phyloP scores from a whole-genome alignment of 2,797 vertebrate species.

The Phoxinus dragarum region DNA sequence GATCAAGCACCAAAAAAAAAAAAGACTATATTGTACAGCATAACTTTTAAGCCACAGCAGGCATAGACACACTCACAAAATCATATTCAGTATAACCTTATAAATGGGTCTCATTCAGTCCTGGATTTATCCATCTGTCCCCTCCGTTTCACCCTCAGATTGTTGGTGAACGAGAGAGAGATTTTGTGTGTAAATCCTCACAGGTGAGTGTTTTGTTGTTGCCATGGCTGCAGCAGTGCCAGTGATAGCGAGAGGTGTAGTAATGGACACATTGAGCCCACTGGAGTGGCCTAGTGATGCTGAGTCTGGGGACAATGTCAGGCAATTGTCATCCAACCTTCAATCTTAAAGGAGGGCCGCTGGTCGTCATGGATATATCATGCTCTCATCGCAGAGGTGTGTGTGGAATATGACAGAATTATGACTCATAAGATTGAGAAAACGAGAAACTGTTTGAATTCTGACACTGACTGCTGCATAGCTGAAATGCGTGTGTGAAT shows the following conservation, averaged over 20 bases:
- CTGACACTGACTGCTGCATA: neutral
- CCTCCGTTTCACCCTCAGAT: neutral
- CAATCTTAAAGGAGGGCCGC: conserved; percentile 7
- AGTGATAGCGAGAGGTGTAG: conserved; percentile 1
- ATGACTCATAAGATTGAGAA: neutral
- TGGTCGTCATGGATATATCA: conserved; percentile 26
- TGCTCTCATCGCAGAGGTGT: neutral
- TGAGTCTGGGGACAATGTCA: conserved; percentile 19
- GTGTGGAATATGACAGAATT: neutral
- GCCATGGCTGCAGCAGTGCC: neutral
- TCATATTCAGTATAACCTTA: neutral
- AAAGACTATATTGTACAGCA: neutral
- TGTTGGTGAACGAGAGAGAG: neutral
- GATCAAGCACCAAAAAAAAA: neutral
- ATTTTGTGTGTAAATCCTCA: neutral
- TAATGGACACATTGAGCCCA: conserved; percentile 1
- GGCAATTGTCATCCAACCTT: neutral
- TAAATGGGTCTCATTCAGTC: neutral
- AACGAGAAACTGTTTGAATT: neutral
- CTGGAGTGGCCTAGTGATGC: neutral
- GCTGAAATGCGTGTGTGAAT: neutral
- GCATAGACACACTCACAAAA: neutral
- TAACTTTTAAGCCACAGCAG: neutral
- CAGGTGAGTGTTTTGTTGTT: conserved; percentile 19
- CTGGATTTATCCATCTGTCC: neutral